Evolutionary conservation across 2,888 invertebrate species (phyloP).

Genomic region (Caenorhabditis sulstoni): DNA sequence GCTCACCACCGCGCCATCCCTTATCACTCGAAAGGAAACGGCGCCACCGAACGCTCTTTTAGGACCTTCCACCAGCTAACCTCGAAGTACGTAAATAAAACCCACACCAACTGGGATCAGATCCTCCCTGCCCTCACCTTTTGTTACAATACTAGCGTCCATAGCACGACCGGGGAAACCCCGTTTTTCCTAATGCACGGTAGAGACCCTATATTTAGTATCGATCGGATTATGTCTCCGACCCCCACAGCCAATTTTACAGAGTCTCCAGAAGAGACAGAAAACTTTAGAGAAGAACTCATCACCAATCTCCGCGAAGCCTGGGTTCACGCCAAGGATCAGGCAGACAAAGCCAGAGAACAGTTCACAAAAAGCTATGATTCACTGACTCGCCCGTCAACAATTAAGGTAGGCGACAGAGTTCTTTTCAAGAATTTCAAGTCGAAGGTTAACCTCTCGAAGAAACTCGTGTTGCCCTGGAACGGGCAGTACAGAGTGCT

Average conservation of each 20-base stretch:
- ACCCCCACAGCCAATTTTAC: too few relatives aligned
- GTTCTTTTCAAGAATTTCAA: conserved; percentile 10
- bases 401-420: conserved; percentile 12
- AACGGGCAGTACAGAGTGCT: conserved; percentile 13
- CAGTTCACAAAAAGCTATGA: not conserved
- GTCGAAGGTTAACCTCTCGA: not conserved
- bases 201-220: conserved; percentile 45
- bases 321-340: conserved; percentile 1
- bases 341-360: not conserved
- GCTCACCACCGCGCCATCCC: conserved; percentile 52
- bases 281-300: not conserved
- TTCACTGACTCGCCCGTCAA: not conserved
- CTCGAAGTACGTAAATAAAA: conserved; percentile 41
- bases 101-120: conserved; percentile 49
- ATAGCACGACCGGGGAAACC: too few relatives aligned
- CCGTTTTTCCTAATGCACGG: conserved; percentile 61
- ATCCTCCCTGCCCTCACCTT: conserved; percentile 31
- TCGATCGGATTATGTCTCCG: conserved; percentile 46
- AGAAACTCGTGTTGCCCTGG: conserved; percentile 21
- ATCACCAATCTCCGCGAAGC: conserved; percentile 2
- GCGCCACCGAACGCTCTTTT: conserved; percentile 67
- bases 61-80: conserved; percentile 57
- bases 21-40: conserved; percentile 68
- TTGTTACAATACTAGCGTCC: conserved; percentile 54
- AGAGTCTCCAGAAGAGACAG: not conserved